Evolutionary conservation across 2,113 vertebrate species (phyloP), one percentile per base, ranked within the genome.

Genomic region (Thryonomys swinderianus): DNA sequence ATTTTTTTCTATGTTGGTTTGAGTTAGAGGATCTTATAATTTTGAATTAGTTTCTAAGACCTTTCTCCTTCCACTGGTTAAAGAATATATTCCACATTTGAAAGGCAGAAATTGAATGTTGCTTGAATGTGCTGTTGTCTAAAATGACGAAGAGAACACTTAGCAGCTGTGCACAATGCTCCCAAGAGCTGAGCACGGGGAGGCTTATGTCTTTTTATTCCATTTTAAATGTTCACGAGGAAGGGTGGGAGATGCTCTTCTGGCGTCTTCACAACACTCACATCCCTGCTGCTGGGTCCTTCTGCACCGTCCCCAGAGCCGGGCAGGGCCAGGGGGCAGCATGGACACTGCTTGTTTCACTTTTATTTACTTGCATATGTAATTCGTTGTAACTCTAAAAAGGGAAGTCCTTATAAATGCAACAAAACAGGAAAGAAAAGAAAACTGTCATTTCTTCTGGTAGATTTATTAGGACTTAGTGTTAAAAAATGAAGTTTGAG

Each of bases 321-420:
- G 74, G 86, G 55, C 34, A 37, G 25, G 13, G 32, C 16, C 48
- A 64, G 48, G 96, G 93, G 91, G 64, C 67, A 80, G n/a, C 74
- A 61, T 84, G 89, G 30, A 40, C 14, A 32, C 69, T 79, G 48
- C 62, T 87, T 89, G 30, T 86, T 91, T 92, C 66, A n/a, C 62
- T 94, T 80, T 95, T 85, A 90, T 88, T 96, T 93, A 96, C 87
- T 94, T 97, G 76, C 88, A 85, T 91, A 73, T 81, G 48, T 85
- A 84, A 90, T 89, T 95, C 93, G 85, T 88, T 91, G 3, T 94
- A 79, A 40, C 51, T 93, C 20, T 92, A 37, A 93, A 97, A 74
- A 81, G 79, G 85, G 59, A 97, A 93, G 74, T 95, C 91, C 79
- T 95, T 91, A 93, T 94, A 96, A 97, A 96, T 93, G 25, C 62